Base-by-base conservation (phyloP, 2,888 invertebrate genomes). In the Loripinus fragilis region DNA sequence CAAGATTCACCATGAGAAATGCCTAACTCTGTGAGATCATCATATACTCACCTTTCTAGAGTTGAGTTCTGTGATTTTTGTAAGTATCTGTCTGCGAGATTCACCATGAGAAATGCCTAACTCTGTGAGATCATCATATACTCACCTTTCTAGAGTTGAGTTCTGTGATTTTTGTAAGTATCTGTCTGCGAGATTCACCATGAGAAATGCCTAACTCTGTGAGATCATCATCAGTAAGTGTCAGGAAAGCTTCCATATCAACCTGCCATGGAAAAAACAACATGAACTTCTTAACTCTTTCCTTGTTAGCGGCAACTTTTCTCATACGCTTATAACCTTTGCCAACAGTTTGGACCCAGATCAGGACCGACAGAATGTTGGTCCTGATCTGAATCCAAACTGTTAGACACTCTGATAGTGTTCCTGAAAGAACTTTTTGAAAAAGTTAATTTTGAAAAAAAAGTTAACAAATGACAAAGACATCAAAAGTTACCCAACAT, bases 161-260 rank as follows among this genome's bases (percentile, higher is more conserved):
- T 77, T 91, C 91, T 35, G 90, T 87, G 45, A 93, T 93, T 45
- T 93, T 91, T 33, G 91, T 85, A 33, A 93, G 88, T 52, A 93
- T 93, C 86, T 92, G 92, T 42, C 87, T 81, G 1, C 93, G 82
- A 30, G 93, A 91, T 73, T 92, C 90, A 66, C 85, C 84, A 42
- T 92, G 90, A 10, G 90, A 79, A 64, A 93, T 92, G 41, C 93
- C 93, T 0, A 93, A 87, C 81, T 93, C 93, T 74, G 87, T 87
- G 42, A 93, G 88, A 80, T 93, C 93, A 52, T 87, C 86, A 77
- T 93, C 93, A 2, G 92, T 92, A 60, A 93, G 86, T 0, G 92
- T 93, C 17, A 93, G 89, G 80, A 93, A 93, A 2, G 93, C 93
- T 78, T 93, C 93, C 93, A 93, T 93, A 81, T 93, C 93, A 72